These are phyloP conservation scores for Ispidina lecontei DNA, from an alignment of 2,797 vertebrate species.

Conservation along the genomic window DNA sequence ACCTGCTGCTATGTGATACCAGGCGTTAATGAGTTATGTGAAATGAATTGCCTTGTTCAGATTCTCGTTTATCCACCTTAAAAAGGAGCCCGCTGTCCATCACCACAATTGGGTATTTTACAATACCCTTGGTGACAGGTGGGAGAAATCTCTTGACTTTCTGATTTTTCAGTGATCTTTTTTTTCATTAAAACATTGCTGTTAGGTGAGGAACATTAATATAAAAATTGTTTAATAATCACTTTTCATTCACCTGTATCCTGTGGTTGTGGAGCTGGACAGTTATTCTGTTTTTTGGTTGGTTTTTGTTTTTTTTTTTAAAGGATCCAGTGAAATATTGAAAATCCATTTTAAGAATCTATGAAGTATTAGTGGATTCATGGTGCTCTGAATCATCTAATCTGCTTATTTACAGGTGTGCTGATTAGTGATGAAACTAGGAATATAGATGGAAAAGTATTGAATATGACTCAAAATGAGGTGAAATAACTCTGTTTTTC, in stretches of 20 bases:
- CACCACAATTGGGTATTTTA: not conserved
- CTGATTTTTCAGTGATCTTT: not conserved
- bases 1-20: constrained; percentile 47
- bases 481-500: not conserved
- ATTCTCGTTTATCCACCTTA: not conserved
- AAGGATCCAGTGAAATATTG: not conserved
- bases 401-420: not conserved
- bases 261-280: not conserved
- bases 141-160: not conserved
- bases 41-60: constrained; percentile 17
- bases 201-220: not conserved
- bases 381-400: not conserved
- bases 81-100: not conserved
- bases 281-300: not conserved
- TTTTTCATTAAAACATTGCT: not conserved
- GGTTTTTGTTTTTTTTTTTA: not conserved
- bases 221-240: not conserved
- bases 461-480: not conserved
- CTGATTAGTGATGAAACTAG: not conserved
- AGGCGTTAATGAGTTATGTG: not conserved
- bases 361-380: not conserved
- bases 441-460: not conserved
- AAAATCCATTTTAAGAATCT: not conserved
- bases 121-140: not conserved
- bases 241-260: not conserved